Evolutionary conservation across 2,797 vertebrate species (phyloP).

Genomic region (Halcyon leucocephala): DNA sequence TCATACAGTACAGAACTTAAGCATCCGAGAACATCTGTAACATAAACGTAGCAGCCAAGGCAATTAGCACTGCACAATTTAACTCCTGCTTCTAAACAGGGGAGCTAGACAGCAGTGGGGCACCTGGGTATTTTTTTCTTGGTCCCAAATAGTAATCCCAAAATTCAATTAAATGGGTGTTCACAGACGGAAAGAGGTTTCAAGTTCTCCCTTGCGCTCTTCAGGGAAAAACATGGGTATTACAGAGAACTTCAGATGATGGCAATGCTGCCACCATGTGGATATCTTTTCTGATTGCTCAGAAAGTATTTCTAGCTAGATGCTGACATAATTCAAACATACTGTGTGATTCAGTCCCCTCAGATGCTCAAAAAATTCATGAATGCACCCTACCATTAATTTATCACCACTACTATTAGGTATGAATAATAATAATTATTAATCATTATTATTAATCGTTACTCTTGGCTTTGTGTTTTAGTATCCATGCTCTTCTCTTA

Average conservation of each 20-base stretch:
- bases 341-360: not conserved
- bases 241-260: not conserved
- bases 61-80: not conserved
- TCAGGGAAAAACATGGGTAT: not conserved
- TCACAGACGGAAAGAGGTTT: not conserved
- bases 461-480: not conserved
- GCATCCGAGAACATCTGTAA: not conserved
- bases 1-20: not conserved
- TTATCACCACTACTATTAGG: not conserved
- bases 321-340: not conserved
- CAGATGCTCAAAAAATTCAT: not conserved
- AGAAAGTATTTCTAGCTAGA: not conserved
- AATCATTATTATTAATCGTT: not conserved
- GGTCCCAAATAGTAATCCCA: not conserved
- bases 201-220: not conserved
- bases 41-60: not conserved
- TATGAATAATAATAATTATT: not conserved
- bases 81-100: not conserved
- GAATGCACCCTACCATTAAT: not conserved
- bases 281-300: not conserved
- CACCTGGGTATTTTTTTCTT: too few species aligned
- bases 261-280: conserved; percentile 67
- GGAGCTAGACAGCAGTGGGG: not conserved
- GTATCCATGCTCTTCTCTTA: not conserved
- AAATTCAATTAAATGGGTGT: not conserved